Conservation (phyloP, 37 sponge, comb jelly and placozoan genomes). For the Theonella swinhoei region DNA sequence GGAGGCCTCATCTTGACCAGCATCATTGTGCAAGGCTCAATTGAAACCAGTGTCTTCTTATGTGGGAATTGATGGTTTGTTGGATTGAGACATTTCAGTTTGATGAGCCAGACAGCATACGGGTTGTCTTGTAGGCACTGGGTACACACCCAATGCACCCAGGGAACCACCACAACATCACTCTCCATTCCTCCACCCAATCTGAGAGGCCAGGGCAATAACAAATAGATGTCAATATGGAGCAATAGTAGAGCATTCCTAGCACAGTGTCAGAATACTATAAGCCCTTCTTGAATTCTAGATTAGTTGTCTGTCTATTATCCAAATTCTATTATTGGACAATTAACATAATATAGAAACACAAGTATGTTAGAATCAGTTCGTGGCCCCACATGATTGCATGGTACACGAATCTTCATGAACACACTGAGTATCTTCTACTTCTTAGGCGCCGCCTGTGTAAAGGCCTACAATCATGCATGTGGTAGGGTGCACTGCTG, state of each 20-base stretch:
- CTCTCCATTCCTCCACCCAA: not conserved
- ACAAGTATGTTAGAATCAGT: too few species aligned
- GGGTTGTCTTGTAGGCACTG: constrained; percentile 12
- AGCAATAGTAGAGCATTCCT: not conserved
- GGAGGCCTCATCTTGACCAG: not conserved
- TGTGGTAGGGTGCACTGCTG: too few species aligned
- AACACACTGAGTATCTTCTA: too few species aligned
- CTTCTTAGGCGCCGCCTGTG: too few species aligned
- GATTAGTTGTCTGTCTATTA: too few species aligned
- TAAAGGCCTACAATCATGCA: too few species aligned
- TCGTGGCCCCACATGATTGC: too few species aligned
- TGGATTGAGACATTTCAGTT: not conserved
- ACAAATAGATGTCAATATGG: not conserved
- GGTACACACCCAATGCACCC: constrained; percentile 22
- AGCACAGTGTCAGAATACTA: too few species aligned
- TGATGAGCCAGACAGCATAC: constrained; percentile 7
- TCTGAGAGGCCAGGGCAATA: not conserved
- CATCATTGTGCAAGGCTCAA: constrained; percentile 6
- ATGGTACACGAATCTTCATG: too few species aligned
- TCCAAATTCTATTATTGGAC: too few species aligned
- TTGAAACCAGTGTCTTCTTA: not conserved
- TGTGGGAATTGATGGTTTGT: not conserved
- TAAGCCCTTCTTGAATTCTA: too few species aligned
- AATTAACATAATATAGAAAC: too few species aligned
- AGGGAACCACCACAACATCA: not conserved